Base-by-base conservation (phyloP, 2,797 vertebrate species). In the Lithobates sylvaticus region DNA sequence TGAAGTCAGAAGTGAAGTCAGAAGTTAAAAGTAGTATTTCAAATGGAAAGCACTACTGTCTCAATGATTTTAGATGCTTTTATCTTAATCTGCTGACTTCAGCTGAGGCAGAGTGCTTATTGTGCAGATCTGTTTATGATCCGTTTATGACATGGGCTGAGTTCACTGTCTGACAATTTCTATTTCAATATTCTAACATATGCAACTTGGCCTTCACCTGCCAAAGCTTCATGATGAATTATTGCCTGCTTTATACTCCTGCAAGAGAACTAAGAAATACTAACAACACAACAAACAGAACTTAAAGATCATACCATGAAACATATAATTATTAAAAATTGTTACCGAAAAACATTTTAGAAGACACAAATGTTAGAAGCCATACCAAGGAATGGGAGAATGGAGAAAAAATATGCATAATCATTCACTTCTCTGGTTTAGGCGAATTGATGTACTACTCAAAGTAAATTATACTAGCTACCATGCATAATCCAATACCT, bases 141-240 rank as follows among this genome's bases (percentile, higher is more conserved):
- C 77, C 69, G 39, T 79, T 69, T 79, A 79, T 79, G 65, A 81
- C 69, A 71, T 72, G 68, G 47, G 68, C 68, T 61, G 47, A 72
- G 68, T 69, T 81, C 78, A 70, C 47, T 72, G 32, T 61, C 65
- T 79, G 77, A 79, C 39, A 78, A 78, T 58, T 21, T 79, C 64
- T 79, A 68, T 65, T 79, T 79, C 65, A 79, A 50, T 79, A 65
- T n/a, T 42, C 32, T 79, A 68, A 79, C 65, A 58, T 81, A 81
- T 72, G 68, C 79, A 71, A 81, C 47, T 81, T 72, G 79, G 68
- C 44, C 68, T 71, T 81, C 79, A 71, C 10, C 68, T 81, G 47
- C 47, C 44, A 81, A 39, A 36, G 50, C 29, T 18, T 26, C 34
- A 61, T 36, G 39, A 2, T 61, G 70, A 36, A 50, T 81, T 15